Base-by-base conservation (phyloP, 2,888 invertebrate species). In the Lysandra coridon region DNA sequence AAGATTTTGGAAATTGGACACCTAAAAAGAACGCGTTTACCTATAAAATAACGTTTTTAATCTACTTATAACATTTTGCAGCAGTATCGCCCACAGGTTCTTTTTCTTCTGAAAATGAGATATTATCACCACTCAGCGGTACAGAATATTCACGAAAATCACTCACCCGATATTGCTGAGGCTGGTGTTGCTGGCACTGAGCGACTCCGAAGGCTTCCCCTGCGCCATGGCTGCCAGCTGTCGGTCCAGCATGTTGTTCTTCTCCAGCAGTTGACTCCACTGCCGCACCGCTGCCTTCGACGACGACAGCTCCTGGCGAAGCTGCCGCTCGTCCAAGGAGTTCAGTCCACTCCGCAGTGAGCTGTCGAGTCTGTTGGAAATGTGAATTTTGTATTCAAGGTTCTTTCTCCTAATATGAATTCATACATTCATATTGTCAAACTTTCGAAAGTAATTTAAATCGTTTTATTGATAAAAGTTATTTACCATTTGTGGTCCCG, bases 301-400 rank as follows among this genome's bases (percentile, higher is more conserved):
- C 2, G 92, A 92, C 0, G 93, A 90, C 23, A 95, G 85, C 84
- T 95, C 95, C 81, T 94, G 93, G 0, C 89, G 92, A 4, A 95
- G 88, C 82, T 95, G 95, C 82, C 90, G 87, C 85, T 95, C 95
- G 85, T 95, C 95, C 79, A 95, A 83, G 0, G 95, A 94, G 85
- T 94, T 95, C 64, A 95, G 87, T 73, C 95, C 95, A 83, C 95
- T 95, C 77, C 94, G 92, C 1, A 95, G 88, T 3, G 95, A 95
- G 82, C 94, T 94, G 85, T 94, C 94, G 88, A 94, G 84, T 85
- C 94, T 94, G 83, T 30, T 33, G 10, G 75, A 79, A 53, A 76
- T 4, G 60, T 37, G 17, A n/a, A 57, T 37, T 33, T 37, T 33
- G 69, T 69, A 69, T 64, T 30, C 1, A 69, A 12, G 12, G 69